Evolutionary conservation across 2,797 vertebrate genomes (phyloP), one percentile per base, ranked within the genome.

Genomic region (Echeneis naucrates): DNA sequence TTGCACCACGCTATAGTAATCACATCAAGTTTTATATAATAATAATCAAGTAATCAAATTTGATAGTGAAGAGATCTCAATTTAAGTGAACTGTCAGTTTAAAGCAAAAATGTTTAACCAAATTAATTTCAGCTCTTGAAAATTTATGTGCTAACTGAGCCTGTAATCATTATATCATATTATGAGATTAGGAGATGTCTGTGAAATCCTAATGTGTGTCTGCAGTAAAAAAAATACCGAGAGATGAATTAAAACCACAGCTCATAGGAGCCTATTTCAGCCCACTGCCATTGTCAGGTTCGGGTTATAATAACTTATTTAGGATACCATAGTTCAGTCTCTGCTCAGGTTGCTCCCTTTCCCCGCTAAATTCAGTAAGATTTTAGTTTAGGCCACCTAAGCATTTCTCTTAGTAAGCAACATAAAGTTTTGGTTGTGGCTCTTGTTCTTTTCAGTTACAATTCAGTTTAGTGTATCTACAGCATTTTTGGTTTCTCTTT

Each of bases 271-370:
- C 53, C 52, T 57, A 52, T 60, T 55, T 67, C 71, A 67, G 57
- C 57, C 54, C 33, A 68, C 70, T 67, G 42, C 82, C 72, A 63
- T 84, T 81, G 69, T 87, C 82, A 75, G 40, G 50, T 84, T 68
- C 70, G 75, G 57, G 24, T 72, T 75, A 52, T 78, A 70, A 72
- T 82, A 82, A 88, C 72, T 85, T 65, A 89, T 89, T 83, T 72
- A 78, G 45, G 48, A 64, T 61, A 52, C 47, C 33, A 47, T 35
- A 65, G 66, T 84, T 74, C 53, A 74, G 38, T 66, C 37, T 72
- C 32, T 47, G 53, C 67, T 48, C 40, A 50, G 11, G 23, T 51
- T 27, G 44, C 3, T 10, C 16, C 3, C 11, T 47, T 62, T 65
- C 51, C 26, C 30, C 4, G 42, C 37, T n/a, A n/a, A n/a, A n/a